Evolutionary conservation across 2,888 invertebrate species (phyloP).

Genomic region (Sphaerophoria taeniata): DNA sequence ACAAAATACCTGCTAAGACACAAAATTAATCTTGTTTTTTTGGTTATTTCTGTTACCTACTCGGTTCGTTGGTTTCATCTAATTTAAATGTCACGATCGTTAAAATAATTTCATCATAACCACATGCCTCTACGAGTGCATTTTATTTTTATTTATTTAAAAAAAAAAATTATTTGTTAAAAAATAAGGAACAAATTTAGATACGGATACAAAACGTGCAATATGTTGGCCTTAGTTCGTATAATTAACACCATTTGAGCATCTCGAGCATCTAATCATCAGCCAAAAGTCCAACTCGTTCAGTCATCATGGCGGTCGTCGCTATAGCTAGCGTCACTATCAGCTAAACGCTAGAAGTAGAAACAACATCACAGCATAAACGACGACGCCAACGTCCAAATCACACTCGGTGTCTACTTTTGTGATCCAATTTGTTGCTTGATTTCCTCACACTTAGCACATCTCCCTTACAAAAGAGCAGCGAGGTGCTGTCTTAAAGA

Average conservation of each 20-base stretch:
- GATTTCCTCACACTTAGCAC: slow-evolving; percentile 36
- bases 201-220: slow-evolving; percentile 38
- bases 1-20: neutral
- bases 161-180: neutral
- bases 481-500: slow-evolving; percentile 39
- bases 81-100: slow-evolving; percentile 73
- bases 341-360: slow-evolving; percentile 14
- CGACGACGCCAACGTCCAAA: slow-evolving; percentile 21
- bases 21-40: neutral
- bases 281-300: neutral
- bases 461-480: neutral
- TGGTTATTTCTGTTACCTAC: neutral
- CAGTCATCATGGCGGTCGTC: neutral
- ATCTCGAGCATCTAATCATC: neutral
- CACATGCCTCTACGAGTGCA: slow-evolving; percentile 26
- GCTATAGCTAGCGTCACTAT: slow-evolving; percentile 13
- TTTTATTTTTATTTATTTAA: neutral
- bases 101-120: slow-evolving; percentile 63
- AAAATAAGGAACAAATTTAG: slow-evolving; percentile 15
- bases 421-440: slow-evolving; percentile 64
- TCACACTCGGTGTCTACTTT: slow-evolving; percentile 46
- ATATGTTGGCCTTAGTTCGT: slow-evolving; percentile 45
- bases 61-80: slow-evolving; percentile 52
- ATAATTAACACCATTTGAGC: slow-evolving; percentile 62
- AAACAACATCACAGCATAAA: neutral